Base-by-base conservation (phyloP, 2,113 vertebrate species). In the Catharus minimus region DNA sequence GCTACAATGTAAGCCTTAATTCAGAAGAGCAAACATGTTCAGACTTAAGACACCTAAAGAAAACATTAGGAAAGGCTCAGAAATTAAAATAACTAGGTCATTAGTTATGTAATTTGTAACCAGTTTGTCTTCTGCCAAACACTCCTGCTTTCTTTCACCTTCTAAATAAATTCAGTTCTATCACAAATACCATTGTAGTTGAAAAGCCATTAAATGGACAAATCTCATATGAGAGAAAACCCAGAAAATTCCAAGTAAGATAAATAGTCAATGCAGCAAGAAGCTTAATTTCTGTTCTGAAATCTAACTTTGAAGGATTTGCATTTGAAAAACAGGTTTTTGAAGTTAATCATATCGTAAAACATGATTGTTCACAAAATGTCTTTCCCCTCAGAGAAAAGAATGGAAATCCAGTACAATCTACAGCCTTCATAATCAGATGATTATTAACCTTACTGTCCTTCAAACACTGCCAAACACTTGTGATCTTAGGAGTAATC, bases 1-100 rank as follows among this genome's bases (percentile, higher is more conserved):
- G 41, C 13, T 52, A 65, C 24, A 44, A 44, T 5, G 4, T 26
- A 80, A 76, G 15, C 17, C 41, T 72, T 46, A 20, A 66, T 47
- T 69, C 32, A 13, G 50, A 74, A 69, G 2, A 52, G 15, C 3
- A 6, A 79, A 52, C 0, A 0, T 2, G 1, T n/a, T 61, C 18
- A 50, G 36, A 83, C 11, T 55, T 74, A 11, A 89, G 57, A 84
- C 17, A 32, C 7, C 55, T 56, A 24, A 62, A 57, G 53, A 71
- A 69, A 84, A 77, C 17, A 46, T 13, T 64, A 71, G 27, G 20
- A 77, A 86, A 73, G 33, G 36, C 24, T 88, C 44, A 52, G 13
- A 77, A 84, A 84, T 56, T 8, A 12, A 65, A 41, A 38, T 13
- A 82, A 32, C 4, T 43, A 36, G 11, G 46, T 43, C 22, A 32